Evolutionary conservation across 2,888 invertebrate genomes (phyloP).

Genomic region (Liodrosophila aerea): DNA sequence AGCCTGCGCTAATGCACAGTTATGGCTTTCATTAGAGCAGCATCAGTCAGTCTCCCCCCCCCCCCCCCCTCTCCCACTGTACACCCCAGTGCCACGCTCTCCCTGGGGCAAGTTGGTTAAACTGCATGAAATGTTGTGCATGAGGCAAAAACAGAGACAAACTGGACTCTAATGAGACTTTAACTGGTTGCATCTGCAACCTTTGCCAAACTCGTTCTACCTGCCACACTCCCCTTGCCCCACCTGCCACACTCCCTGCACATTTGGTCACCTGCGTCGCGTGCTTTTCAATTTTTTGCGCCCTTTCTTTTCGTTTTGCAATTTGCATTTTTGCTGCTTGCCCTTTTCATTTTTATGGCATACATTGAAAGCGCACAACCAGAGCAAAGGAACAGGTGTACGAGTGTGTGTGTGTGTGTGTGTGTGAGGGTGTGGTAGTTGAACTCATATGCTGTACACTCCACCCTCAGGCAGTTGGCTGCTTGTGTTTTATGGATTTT

Average conservation of each 20-base stretch:
- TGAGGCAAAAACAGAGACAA: background rate
- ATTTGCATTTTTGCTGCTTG: slow-evolving; percentile 54
- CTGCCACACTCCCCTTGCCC: slow-evolving; percentile 1
- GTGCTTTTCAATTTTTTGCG: slow-evolving; percentile 7
- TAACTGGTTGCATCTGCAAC: slow-evolving; percentile 53
- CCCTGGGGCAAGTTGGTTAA: slow-evolving; percentile 41
- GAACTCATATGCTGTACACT: slow-evolving; percentile 30
- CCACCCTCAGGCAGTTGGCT: slow-evolving; percentile 4
- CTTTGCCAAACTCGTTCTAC: slow-evolving; percentile 8
- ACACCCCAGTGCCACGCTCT: slow-evolving; percentile 5
- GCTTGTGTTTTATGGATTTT: slow-evolving; percentile 68
- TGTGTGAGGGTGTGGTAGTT: too few relatives aligned
- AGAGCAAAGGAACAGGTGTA: too few relatives aligned
- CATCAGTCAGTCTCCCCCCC: slow-evolving; percentile 1
- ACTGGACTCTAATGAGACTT: slow-evolving; percentile 61
- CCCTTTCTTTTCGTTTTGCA: slow-evolving; percentile 43
- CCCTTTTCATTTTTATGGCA: slow-evolving; percentile 64
- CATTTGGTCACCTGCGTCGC: slow-evolving; percentile 11
- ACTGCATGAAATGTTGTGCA: slow-evolving; percentile 52
- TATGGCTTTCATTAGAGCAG: slow-evolving; percentile 50
- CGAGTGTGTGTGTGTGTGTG: too few relatives aligned
- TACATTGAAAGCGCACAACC: background rate
- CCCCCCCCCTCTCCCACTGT: background rate
- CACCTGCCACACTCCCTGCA: slow-evolving; percentile 10
- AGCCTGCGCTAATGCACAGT: slow-evolving; percentile 50